phyloP scores from a whole-genome alignment of 2,113 vertebrate species.

The Indicator indicator region DNA sequence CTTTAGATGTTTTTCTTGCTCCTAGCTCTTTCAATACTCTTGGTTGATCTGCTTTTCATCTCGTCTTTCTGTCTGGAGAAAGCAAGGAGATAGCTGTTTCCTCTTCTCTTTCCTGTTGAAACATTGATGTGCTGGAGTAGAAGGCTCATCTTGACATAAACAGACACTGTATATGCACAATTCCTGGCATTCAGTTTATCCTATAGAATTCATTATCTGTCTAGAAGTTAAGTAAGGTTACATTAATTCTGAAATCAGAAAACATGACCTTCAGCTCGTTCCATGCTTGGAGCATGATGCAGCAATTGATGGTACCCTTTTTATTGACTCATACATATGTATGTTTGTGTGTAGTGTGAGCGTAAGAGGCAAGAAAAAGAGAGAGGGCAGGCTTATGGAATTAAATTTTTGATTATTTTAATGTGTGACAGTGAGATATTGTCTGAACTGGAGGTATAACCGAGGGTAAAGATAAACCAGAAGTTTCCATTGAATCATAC shows the following conservation, averaged over 20 bases:
- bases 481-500: neutral
- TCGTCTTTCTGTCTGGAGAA: neutral
- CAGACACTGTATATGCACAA: neutral
- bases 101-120: neutral
- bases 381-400: neutral
- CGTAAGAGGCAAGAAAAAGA: neutral
- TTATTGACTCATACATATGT: neutral
- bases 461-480: neutral
- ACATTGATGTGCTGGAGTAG: neutral
- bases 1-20: neutral
- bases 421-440: neutral
- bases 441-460: neutral
- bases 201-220: neutral
- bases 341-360: neutral
- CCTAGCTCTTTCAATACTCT: neutral
- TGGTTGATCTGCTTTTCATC: neutral
- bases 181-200: neutral
- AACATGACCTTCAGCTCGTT: neutral
- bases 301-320: neutral
- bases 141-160: neutral
- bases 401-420: neutral
- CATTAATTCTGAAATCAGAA: neutral
- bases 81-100: neutral
- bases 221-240: neutral
- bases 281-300: neutral